Evolutionary conservation across 92 coral and sea anemone species (phyloP), one percentile per base, ranked within the genome.

Genomic region (Heliopora coerulea): DNA sequence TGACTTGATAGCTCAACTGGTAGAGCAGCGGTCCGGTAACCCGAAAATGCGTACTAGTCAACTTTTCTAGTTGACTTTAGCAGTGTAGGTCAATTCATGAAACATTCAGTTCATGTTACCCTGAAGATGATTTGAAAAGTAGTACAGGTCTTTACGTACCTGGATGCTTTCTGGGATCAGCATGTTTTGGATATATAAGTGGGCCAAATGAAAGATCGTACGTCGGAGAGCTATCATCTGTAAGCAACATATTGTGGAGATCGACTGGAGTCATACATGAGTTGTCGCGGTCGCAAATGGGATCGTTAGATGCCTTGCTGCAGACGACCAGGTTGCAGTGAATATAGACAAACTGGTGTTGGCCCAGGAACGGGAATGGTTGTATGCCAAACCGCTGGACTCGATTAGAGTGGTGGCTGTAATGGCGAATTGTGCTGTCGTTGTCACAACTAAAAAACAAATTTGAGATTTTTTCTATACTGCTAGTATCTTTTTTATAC

Each of bases 391-490:
- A 46, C n/a, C 52, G 52, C 52, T 46, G 52, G n/a, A 46, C 52
- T 6, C 3, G n/a, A n/a, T 46, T 7, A 46, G 14, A 6, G 52
- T 15, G 2, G 52, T 46, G 7, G 52, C n/a, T 46, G 52, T 46
- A 46, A 46, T 46, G 52, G n/a, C n/a, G 52, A 46, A 46, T 46
- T n/a, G 52, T 46, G n/a, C 14, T 46, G n/a, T 46, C 52, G 52
- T 8, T 46, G 52, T 46, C 52, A 15, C 52, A 46, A 46, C 52
- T 46, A 37, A 46, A 46, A 46, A 46, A 4, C 42, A 37, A 37
- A 37, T 37, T 4, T 11, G 11, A 37, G 4, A 37, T 37, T 37
- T 37, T 4, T 37, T 37, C 11, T 37, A 37, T n/a, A n/a, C n/a
- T n/a, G n/a, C n/a, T n/a, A n/a, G n/a, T n/a, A n/a, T n/a, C n/a